These are phyloP conservation scores for Drosophila ambigua DNA, from an alignment of 1,140 invertebrate species.

Conservation along the genomic window DNA sequence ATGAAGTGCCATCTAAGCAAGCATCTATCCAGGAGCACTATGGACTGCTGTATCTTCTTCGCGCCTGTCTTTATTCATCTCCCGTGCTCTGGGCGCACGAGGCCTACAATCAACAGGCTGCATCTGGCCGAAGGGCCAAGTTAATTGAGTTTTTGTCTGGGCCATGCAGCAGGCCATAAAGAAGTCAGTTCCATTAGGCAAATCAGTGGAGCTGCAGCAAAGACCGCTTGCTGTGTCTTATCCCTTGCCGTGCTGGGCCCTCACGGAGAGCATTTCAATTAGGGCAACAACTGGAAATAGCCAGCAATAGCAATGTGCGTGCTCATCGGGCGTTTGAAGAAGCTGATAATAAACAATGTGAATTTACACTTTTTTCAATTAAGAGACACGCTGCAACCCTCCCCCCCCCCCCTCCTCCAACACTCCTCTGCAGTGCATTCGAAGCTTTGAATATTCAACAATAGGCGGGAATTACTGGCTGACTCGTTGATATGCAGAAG, in stretches of 20 bases:
- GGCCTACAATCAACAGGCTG: not conserved
- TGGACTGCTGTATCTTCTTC: not conserved
- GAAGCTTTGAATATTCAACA: slow-evolving; percentile 30
- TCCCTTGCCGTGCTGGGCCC: not conserved
- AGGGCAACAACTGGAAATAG: slow-evolving; percentile 46
- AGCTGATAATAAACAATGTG: slow-evolving; percentile 55
- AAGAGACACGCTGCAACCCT: slow-evolving; percentile 38
- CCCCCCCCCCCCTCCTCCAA: no score
- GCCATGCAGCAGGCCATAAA: slow-evolving; percentile 19
- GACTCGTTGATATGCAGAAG: slow-evolving; percentile 69
- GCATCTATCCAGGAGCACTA: slow-evolving; percentile 22
- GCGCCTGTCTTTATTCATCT: slow-evolving; percentile 14
- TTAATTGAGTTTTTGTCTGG: slow-evolving; percentile 52
- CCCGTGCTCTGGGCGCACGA: no score
- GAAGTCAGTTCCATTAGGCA: slow-evolving; percentile 44
- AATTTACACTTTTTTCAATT: slow-evolving; percentile 72
- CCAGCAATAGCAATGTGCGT: slow-evolving; percentile 63
- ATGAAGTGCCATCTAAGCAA: not conserved
- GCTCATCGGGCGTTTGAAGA: slow-evolving; percentile 49
- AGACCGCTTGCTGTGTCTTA: slow-evolving; percentile 51
- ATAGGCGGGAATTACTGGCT: slow-evolving; percentile 29
- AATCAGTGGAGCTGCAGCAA: slow-evolving; percentile 37
- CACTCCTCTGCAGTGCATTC: slow-evolving; percentile 15
- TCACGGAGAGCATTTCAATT: slow-evolving; percentile 57
- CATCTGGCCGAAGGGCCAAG: not conserved